A percentile compares a stretch with the other conserved stretches of the same genome.
These are phyloP conservation scores for Ischnura elegans DNA, from an alignment of 2,888 invertebrate genomes.

Conservation along the genomic window DNA sequence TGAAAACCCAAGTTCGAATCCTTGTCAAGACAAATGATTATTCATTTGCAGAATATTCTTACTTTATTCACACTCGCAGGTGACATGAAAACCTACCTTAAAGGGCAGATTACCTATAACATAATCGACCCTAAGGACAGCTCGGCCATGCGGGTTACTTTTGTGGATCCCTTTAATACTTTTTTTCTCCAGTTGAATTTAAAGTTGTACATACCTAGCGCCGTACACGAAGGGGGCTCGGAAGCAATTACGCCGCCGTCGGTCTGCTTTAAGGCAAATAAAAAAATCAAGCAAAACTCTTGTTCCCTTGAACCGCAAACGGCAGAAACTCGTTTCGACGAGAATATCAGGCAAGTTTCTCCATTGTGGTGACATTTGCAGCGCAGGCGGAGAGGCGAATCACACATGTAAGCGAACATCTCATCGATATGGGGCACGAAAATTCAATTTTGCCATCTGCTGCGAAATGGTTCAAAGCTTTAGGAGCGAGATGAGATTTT, in stretches of 20 bases:
- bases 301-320: not conserved
- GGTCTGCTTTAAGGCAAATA: not conserved
- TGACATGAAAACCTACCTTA: too few species aligned
- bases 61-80: too few species aligned
- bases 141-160: not conserved
- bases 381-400: not conserved
- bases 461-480: not conserved
- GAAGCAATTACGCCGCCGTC: not conserved
- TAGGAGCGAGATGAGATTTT: too few species aligned
- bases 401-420: not conserved
- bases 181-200: not conserved
- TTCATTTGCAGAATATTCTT: too few species aligned
- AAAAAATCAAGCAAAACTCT: not conserved
- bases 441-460: not conserved
- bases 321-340: not conserved
- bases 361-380: not conserved
- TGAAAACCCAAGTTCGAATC: too few species aligned
- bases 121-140: not conserved
- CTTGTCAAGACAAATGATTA: too few species aligned
- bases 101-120: too few species aligned
- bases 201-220: not conserved
- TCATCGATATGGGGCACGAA: not conserved
- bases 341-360: not conserved
- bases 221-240: not conserved
- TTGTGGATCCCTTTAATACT: not conserved